A percentile compares a stretch with the other conserved stretches of the same genome.
Evolutionary conservation across 2,888 invertebrate genomes (phyloP).

Genomic region (Ormyrus rosae): DNA sequence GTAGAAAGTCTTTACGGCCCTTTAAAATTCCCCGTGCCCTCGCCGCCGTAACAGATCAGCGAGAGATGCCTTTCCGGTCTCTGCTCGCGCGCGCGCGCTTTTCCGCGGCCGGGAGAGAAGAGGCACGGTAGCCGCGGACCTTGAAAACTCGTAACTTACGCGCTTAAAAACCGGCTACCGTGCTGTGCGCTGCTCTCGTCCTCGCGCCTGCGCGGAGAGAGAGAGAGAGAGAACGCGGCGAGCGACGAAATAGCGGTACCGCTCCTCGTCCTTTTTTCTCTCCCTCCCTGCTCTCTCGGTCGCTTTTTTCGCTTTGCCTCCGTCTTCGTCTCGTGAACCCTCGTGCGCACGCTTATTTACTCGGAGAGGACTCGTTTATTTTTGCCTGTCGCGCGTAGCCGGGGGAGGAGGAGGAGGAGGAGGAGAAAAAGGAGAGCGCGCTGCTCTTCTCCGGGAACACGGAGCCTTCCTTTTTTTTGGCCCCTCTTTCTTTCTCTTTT

Average conservation of each 20-base stretch:
- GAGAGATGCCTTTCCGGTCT: background rate
- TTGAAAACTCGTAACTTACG: constrained; percentile 51
- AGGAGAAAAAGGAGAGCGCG: constrained; percentile 36
- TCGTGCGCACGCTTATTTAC: constrained; percentile 44
- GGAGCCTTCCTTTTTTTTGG: background rate
- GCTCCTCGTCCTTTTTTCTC: constrained; percentile 12
- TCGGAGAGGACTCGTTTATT: constrained; percentile 44
- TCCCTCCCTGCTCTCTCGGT: constrained; percentile 10
- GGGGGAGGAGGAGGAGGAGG: too few species aligned
- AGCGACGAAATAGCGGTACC: constrained; percentile 60
- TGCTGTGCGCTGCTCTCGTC: too few species aligned
- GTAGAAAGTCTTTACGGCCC: constrained; percentile 13
- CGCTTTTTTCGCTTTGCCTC: background rate
- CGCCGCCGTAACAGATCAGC: background rate
- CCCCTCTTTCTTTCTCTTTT: background rate
- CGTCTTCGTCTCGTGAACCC: background rate
- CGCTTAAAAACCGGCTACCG: background rate
- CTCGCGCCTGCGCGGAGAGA: too few species aligned
- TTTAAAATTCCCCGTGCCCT: constrained; percentile 12
- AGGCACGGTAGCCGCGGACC: constrained; percentile 5
- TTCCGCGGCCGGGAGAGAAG: background rate
- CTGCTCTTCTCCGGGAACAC: constrained; percentile 22
- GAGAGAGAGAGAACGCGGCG: background rate
- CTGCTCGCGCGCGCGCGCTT: background rate
- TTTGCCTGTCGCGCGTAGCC: constrained; percentile 36